Conservation (phyloP, 1,140 invertebrate species). For the Homalodisca vitripennis region DNA sequence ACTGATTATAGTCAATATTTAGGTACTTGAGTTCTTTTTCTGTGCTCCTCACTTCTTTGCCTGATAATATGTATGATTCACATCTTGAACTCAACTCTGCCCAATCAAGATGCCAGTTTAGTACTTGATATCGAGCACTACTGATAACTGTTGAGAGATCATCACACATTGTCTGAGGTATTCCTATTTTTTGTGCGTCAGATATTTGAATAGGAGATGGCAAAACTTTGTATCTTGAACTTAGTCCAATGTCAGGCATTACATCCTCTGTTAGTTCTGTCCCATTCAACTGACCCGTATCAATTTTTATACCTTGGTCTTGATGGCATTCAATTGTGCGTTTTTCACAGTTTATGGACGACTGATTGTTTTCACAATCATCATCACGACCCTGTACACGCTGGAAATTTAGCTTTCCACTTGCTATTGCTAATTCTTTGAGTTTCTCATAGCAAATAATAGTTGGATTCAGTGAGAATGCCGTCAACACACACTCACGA, state of each 20-base stretch:
- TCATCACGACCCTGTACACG: background rate
- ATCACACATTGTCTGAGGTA: constrained; percentile 58
- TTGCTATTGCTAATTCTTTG: constrained; percentile 44
- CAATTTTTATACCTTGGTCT: background rate
- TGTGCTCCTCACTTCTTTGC: constrained; percentile 55
- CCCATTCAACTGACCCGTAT: background rate
- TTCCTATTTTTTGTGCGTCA: constrained; percentile 54
- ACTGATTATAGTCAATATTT: constrained; percentile 64
- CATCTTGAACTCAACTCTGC: constrained; percentile 56
- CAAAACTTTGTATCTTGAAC: too few relatives aligned
- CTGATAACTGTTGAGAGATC: constrained; percentile 61
- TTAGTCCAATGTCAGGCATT: constrained; percentile 53
- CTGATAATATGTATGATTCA: constrained; percentile 58
- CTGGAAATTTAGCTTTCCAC: constrained; percentile 3
- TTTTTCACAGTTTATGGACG: constrained; percentile 13
- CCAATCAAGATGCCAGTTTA: constrained; percentile 62
- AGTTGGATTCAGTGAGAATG: constrained; percentile 63
- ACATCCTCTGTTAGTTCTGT: constrained; percentile 44
- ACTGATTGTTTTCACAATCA: constrained; percentile 9
- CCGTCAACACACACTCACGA: constrained; percentile 62
- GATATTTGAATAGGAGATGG: constrained; percentile 51
- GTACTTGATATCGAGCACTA: constrained; percentile 59
- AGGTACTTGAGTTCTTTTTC: constrained; percentile 62
- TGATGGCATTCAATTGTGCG: background rate
- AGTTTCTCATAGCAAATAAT: constrained; percentile 52